A percentile compares a stretch with the other conserved stretches of the same genome.
phyloP scores from a whole-genome alignment of 1,140 invertebrate species.

The Neuroterus valhalla region DNA sequence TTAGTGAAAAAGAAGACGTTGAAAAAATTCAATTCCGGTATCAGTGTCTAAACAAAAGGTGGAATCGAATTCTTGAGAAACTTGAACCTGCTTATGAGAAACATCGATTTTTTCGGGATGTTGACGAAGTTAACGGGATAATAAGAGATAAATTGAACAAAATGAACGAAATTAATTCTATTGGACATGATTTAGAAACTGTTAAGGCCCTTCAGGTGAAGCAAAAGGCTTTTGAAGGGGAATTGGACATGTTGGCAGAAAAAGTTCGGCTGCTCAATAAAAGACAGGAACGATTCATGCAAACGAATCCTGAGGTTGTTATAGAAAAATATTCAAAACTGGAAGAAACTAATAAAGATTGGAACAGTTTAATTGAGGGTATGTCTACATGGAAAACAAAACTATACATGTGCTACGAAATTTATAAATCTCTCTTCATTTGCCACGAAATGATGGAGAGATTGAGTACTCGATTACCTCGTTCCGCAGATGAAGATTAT shows the following conservation, averaged over 20 bases:
- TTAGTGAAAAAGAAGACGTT: neutral
- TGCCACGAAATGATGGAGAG: too few relatives aligned
- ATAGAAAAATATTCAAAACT: neutral
- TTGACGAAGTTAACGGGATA: neutral
- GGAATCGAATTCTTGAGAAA: neutral
- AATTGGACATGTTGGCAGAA: neutral
- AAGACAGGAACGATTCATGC: neutral
- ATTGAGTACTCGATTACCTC: too few relatives aligned
- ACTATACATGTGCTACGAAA: neutral
- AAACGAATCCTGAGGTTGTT: neutral
- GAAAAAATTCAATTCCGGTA: neutral
- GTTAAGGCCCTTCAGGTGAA: too few relatives aligned
- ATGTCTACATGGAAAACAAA: neutral
- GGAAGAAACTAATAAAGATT: neutral
- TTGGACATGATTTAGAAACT: too few relatives aligned
- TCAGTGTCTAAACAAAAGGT: neutral
- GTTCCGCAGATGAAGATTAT: too few relatives aligned
- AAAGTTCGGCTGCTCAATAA: neutral
- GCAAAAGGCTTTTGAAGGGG: too few relatives aligned
- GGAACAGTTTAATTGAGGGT: neutral
- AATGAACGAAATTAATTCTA: neutral
- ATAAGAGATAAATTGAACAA: neutral
- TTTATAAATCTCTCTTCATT: too few relatives aligned
- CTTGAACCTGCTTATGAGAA: neutral
- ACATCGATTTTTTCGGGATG: neutral